These are phyloP conservation scores for Eptesicus fuscus DNA, from an alignment of 2,113 vertebrate species.

Conservation along the genomic window DNA sequence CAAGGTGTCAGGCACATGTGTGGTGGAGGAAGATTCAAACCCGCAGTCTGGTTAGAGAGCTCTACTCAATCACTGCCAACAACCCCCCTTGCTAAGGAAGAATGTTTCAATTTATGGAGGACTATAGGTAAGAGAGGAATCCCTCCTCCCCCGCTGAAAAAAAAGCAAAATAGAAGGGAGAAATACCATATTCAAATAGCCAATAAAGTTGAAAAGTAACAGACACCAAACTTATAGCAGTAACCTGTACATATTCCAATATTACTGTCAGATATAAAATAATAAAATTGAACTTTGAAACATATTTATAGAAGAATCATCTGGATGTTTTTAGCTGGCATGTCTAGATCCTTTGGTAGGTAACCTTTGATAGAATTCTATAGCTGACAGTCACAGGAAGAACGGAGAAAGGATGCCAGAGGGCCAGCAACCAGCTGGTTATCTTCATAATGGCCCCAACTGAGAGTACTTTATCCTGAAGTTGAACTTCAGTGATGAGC, in stretches of 20 bases:
- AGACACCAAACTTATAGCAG: not conserved
- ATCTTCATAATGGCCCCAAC: not conserved
- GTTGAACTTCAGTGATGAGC: not conserved
- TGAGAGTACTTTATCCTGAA: not conserved
- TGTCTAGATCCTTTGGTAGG: not conserved
- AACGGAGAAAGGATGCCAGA: not conserved
- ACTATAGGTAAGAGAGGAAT: not conserved
- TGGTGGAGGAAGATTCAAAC: not conserved
- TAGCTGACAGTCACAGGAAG: not conserved
- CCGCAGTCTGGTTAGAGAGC: not conserved
- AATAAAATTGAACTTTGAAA: not conserved
- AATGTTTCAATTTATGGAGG: not conserved
- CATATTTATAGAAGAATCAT: not conserved
- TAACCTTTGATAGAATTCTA: not conserved
- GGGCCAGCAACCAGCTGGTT: not conserved
- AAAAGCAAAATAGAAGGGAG: not conserved
- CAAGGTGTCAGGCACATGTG: not conserved
- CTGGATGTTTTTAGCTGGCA: not conserved
- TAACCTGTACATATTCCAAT: not conserved
- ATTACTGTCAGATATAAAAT: not conserved
- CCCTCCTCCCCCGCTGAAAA: no score
- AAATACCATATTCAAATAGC: not conserved
- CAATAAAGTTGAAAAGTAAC: not conserved
- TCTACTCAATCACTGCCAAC: not conserved
- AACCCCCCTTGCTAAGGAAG: not conserved